Conservation (phyloP, 2,113 vertebrate species). For the Speoplatyrhinus poulsoni region DNA sequence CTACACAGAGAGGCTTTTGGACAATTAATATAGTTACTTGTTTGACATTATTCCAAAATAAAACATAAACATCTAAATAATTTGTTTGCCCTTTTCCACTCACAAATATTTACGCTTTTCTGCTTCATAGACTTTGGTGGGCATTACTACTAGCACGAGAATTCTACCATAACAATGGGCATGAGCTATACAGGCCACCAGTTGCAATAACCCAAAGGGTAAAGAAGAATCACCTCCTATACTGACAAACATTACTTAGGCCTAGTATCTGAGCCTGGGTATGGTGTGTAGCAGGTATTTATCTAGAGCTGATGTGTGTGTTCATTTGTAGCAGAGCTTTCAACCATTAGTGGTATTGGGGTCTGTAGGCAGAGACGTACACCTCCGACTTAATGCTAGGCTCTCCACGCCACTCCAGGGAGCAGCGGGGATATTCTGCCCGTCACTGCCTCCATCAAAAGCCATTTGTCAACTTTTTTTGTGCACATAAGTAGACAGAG, state of each 20-base stretch:
- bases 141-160: background rate
- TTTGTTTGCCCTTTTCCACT: no score
- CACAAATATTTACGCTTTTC: no score
- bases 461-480: conserved; percentile 60
- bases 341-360: no score
- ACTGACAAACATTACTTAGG: conserved; percentile 15
- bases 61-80: no score
- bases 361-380: conserved; percentile 23
- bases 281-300: background rate
- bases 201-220: conserved; percentile 40
- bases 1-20: no score
- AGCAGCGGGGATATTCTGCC: conserved; percentile 28
- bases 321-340: conserved; percentile 5
- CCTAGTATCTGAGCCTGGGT: conserved; percentile 6
- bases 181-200: conserved; percentile 16
- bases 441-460: conserved; percentile 57
- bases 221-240: conserved; percentile 12
- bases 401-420: conserved; percentile 37
- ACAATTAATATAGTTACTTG: no score
- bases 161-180: no score
- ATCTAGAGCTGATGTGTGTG: conserved; percentile 4
- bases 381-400: conserved; percentile 29
- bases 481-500: conserved; percentile 50
- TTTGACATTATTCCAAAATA: no score
- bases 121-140: no score